phyloP scores from a whole-genome alignment of 1,140 invertebrate genomes.

The Meloidogyne chitwoodi region DNA sequence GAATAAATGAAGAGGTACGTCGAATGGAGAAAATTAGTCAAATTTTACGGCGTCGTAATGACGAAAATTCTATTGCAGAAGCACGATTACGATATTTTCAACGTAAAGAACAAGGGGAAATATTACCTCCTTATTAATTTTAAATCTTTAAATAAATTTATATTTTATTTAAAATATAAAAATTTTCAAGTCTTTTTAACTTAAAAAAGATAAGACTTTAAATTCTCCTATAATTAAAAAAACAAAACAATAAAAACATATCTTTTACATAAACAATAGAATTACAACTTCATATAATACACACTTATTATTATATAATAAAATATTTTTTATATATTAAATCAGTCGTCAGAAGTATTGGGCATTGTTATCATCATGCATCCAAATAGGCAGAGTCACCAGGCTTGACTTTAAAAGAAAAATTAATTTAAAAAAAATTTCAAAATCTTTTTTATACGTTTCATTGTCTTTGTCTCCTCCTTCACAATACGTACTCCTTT shows the following conservation, averaged over 20 bases:
- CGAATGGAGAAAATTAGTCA: slow-evolving; percentile 26
- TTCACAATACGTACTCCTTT: neutral
- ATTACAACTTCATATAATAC: no score
- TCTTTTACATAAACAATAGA: no score
- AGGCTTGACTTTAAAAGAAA: neutral
- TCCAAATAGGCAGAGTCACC: neutral
- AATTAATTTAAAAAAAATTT: neutral
- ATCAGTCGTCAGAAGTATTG: no score
- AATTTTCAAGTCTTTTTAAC: neutral
- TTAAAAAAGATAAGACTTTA: no score
- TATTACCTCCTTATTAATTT: neutral
- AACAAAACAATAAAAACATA: no score
- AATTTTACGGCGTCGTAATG: slow-evolving; percentile 16
- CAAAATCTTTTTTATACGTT: neutral
- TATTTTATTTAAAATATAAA: neutral
- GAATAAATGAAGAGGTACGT: neutral
- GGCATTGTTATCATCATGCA: neutral
- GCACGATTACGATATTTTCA: slow-evolving; percentile 26
- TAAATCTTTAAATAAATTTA: neutral
- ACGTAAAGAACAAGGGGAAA: slow-evolving; percentile 15
- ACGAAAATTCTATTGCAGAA: slow-evolving; percentile 1
- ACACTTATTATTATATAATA: no score
- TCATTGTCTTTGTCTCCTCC: neutral
- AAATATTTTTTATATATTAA: no score
- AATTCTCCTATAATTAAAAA: no score